These are phyloP conservation scores for Drosophila greeni DNA, from an alignment of 2,888 invertebrate species.

Conservation along the genomic window DNA sequence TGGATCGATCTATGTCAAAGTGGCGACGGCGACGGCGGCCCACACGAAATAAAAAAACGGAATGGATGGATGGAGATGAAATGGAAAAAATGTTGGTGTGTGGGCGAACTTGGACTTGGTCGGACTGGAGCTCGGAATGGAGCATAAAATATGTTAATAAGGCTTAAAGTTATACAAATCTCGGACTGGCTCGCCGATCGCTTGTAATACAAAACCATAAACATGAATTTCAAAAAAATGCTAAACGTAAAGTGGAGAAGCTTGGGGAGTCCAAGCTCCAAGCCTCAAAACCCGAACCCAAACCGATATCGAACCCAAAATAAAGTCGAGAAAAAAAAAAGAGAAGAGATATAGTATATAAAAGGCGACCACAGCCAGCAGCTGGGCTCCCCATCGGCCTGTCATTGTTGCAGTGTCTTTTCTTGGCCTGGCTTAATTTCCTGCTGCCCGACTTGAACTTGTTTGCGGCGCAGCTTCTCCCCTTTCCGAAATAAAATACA, in stretches of 20 bases:
- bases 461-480: slow-evolving; percentile 44
- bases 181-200: slow-evolving; percentile 29
- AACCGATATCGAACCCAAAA: slow-evolving; percentile 16
- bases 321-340: neutral
- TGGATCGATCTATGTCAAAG: slow-evolving; percentile 45
- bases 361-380: slow-evolving; percentile 29
- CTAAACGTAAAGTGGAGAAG: slow-evolving; percentile 43
- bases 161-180: slow-evolving; percentile 67
- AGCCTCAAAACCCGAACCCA: neutral
- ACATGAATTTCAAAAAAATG: slow-evolving; percentile 48
- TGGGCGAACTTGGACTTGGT: slow-evolving; percentile 61
- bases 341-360: slow-evolving; percentile 2
- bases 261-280: slow-evolving; percentile 27
- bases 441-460: slow-evolving; percentile 56
- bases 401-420: slow-evolving; percentile 38
- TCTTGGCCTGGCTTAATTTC: slow-evolving; percentile 59
- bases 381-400: slow-evolving; percentile 34
- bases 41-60: slow-evolving; percentile 30
- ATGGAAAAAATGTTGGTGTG: slow-evolving; percentile 50
- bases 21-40: slow-evolving; percentile 27
- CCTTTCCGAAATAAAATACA: slow-evolving; percentile 51
- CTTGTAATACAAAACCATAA: slow-evolving; percentile 50
- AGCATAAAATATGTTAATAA: slow-evolving; percentile 72
- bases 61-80: slow-evolving; percentile 13
- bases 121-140: slow-evolving; percentile 43